Conservation (phyloP, 2,113 vertebrate genomes). For the Apodemus sylvaticus region DNA sequence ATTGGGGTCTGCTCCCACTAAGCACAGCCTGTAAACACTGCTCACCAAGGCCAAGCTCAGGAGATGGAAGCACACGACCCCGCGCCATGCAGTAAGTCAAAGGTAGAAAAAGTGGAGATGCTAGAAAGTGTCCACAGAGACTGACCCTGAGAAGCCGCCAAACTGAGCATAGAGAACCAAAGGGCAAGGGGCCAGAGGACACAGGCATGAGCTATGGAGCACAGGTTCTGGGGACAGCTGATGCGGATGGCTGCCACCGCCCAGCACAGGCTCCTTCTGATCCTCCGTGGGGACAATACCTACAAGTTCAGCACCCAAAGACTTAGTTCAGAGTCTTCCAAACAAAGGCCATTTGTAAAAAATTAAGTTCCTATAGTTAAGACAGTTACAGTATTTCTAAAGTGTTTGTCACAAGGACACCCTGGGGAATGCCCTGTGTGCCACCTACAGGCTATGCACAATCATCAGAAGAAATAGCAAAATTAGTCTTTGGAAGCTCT, state of each 20-base stretch:
- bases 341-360: background rate
- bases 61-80: background rate
- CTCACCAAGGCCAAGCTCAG: too few relatives aligned
- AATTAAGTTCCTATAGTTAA: background rate
- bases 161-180: background rate
- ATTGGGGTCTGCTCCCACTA: background rate
- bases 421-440: background rate
- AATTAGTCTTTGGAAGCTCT: background rate
- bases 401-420: background rate
- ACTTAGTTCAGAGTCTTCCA: background rate
- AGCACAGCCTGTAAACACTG: background rate
- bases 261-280: accelerated
- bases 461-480: background rate
- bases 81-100: too few relatives aligned
- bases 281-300: accelerated
- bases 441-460: accelerated
- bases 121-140: background rate
- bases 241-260: accelerated
- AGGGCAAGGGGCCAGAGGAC: background rate
- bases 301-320: accelerated
- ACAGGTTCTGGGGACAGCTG: background rate
- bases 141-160: too few relatives aligned
- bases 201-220: background rate
- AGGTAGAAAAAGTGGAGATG: background rate
- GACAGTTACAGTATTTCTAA: background rate